phyloP scores from a whole-genome alignment of 2,113 vertebrate species.

The Python bivittatus region DNA sequence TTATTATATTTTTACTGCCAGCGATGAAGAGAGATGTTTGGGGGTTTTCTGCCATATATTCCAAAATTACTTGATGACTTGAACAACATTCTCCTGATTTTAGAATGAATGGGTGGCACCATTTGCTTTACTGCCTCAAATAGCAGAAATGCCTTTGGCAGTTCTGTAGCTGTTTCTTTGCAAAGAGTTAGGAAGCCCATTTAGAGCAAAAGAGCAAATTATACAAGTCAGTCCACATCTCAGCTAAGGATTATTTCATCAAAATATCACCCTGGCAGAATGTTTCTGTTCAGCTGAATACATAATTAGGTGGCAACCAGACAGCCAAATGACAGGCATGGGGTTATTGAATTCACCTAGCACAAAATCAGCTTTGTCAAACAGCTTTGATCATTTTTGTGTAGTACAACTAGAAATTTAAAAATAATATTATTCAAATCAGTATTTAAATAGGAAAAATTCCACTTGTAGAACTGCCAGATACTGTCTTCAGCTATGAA shows the following conservation, averaged over 20 bases:
- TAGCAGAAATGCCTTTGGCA: background rate
- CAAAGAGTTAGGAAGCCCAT: background rate
- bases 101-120: background rate
- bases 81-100: background rate
- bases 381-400: background rate
- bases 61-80: background rate
- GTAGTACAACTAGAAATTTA: background rate
- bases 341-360: background rate
- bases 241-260: background rate
- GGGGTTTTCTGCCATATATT: background rate
- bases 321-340: background rate
- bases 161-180: background rate
- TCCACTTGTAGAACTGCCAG: conserved; percentile 1
- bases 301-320: background rate
- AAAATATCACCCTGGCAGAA: background rate
- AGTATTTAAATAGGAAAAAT: background rate
- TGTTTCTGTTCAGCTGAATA: background rate
- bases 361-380: background rate
- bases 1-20: background rate
- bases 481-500: background rate
- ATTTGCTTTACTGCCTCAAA: background rate
- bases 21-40: background rate
- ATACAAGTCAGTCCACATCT: background rate
- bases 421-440: conserved; percentile 1
- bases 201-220: background rate